Evolutionary conservation across 2,797 vertebrate genomes (phyloP), one percentile per base, ranked within the genome.

Genomic region (Scyliorhinus canicula): DNA sequence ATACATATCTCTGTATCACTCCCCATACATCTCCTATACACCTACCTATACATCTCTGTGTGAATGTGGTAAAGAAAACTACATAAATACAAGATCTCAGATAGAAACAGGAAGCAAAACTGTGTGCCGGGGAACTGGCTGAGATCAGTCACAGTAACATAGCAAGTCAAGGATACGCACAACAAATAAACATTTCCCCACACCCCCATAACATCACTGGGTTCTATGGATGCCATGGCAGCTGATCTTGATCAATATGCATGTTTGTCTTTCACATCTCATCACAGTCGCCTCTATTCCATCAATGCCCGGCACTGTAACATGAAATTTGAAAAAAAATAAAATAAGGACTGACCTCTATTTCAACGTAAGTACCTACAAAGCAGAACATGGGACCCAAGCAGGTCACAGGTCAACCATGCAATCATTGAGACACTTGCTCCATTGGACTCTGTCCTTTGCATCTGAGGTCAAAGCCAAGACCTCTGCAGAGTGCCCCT

Each of bases 401-500:
- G 67, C 69, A 55, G 97, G 97, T 97, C 97, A 95, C 93, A 26
- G 7, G 97, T 97, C 97, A 97, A 96, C 96, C 97, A 97, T 97
- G 96, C 97, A 97, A 96, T 97, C 97, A 98, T 96, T 97, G 97
- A 97, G 97, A 97, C 97, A 96, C 97, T 97, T 97, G 96, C 97
- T 97, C 97, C 95, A 74, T 96, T 85, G 95, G 97, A 97, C 97
- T 96, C 96, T 95, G 96, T 95, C 97, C 97, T 98, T 98, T 98
- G 97, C 97, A 95, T 14, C 67, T 5, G 96, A 77, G 97, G 97
- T 98, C 98, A 98, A 98, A 98, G 97, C 97, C 98, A 98, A 97
- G 98, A 98, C 97, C 98, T 98, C 97, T 96, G 97, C 97, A 97
- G 97, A 98, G 98, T 97, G 97, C 97, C 97, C 96, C 97, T 97